Evolutionary conservation across 2,797 vertebrate species (phyloP).

Genomic region (Esox masquinongy): DNA sequence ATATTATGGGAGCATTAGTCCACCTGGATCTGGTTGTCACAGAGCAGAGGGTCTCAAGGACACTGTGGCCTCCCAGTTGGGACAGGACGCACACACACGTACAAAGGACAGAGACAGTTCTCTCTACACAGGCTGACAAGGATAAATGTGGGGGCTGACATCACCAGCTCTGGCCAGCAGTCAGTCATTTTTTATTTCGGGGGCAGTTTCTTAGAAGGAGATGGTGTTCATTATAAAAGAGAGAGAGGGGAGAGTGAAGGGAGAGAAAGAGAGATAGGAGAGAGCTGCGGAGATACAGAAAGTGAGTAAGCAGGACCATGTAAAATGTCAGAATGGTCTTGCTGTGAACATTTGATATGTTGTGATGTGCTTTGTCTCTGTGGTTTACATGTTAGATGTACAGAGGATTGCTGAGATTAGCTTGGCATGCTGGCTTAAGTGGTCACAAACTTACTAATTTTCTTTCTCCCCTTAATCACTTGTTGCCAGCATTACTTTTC

Average conservation of each 20-base stretch:
- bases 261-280: constrained; percentile 16
- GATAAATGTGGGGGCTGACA: constrained; percentile 77
- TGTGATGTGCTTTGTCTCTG: constrained; percentile 33
- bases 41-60: constrained; percentile 76
- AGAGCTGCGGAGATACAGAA: constrained; percentile 14
- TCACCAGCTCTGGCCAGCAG: constrained; percentile 72
- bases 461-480: too few species aligned
- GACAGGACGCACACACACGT: constrained; percentile 31
- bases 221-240: constrained; percentile 50
- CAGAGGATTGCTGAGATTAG: background rate
- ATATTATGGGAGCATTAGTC: background rate
- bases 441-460: background rate
- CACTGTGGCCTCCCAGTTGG: constrained; percentile 66
- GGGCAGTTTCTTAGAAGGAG: constrained; percentile 62
- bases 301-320: constrained; percentile 2
- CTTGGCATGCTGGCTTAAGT: background rate
- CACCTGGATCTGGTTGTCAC: constrained; percentile 45
- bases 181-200: constrained; percentile 79
- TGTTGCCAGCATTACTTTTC: too few species aligned
- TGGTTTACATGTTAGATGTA: background rate
- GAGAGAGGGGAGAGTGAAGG: constrained; percentile 13
- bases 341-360: constrained; percentile 48
- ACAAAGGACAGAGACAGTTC: background rate
- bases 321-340: constrained; percentile 57
- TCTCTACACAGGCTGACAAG: constrained; percentile 56